Percentiles rank a stretch among this genome's conserved stretches.
Conservation (phyloP, 2,888 invertebrate species). For the Caenorhabditis sp. region DNA sequence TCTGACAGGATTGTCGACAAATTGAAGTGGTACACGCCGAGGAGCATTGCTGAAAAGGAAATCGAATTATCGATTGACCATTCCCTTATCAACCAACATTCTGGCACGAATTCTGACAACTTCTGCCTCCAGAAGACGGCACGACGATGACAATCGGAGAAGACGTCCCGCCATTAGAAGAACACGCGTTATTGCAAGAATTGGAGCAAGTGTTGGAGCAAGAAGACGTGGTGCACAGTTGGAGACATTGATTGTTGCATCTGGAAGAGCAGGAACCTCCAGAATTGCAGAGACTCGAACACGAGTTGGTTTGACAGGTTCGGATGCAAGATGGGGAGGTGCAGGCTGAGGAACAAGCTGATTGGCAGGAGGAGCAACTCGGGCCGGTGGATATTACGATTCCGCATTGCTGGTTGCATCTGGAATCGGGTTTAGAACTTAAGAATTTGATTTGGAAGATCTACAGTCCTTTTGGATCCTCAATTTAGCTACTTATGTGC, state of each 20-base stretch:
- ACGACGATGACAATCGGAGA: constrained; percentile 43
- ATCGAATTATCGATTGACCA: too few species aligned
- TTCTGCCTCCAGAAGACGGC: constrained; percentile 39
- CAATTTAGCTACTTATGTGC: too few species aligned
- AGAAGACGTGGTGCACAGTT: constrained; percentile 51
- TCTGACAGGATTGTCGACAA: constrained; percentile 58
- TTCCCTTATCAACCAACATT: constrained; percentile 19
- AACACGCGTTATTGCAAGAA: constrained; percentile 43
- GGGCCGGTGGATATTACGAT: constrained; percentile 21
- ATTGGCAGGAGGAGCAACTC: constrained; percentile 55
- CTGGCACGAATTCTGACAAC: constrained; percentile 47
- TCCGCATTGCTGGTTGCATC: constrained; percentile 46
- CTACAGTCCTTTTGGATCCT: too few species aligned
- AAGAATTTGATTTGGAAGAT: too few species aligned
- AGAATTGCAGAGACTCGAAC: constrained; percentile 25
- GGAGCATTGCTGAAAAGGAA: constrained; percentile 47
- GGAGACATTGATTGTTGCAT: constrained; percentile 48
- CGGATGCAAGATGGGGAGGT: constrained; percentile 49
- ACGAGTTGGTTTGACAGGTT: constrained; percentile 51
- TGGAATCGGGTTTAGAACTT: too few species aligned
- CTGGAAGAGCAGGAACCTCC: constrained; percentile 32
- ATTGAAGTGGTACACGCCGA: constrained; percentile 38
- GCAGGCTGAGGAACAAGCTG: constrained; percentile 56
- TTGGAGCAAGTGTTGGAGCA: constrained; percentile 54
- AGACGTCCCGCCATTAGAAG: constrained; percentile 19